Conservation (phyloP, 2,888 invertebrate genomes). For the Eilema depressum region DNA sequence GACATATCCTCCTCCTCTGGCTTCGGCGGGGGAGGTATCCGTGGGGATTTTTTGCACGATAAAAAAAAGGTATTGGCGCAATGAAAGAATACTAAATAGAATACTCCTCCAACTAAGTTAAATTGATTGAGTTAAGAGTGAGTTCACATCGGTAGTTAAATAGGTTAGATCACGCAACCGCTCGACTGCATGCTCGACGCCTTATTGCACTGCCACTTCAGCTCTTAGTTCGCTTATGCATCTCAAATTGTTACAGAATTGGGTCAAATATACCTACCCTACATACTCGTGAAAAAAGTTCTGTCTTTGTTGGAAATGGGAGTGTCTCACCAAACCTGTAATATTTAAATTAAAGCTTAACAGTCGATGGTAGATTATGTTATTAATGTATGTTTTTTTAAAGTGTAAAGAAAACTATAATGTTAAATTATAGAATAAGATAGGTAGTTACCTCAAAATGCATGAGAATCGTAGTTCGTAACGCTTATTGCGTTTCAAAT, state of each 20-base stretch:
- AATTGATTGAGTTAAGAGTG: conserved; percentile 3
- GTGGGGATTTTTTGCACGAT: too few relatives aligned
- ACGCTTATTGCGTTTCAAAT: too few relatives aligned
- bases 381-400: too few relatives aligned
- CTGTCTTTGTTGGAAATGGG: neutral
- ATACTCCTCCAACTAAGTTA: neutral
- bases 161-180: neutral
- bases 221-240: neutral
- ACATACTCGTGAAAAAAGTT: neutral
- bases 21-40: too few relatives aligned
- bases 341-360: neutral
- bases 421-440: too few relatives aligned
- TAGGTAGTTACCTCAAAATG: too few relatives aligned
- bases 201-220: neutral
- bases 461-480: too few relatives aligned
- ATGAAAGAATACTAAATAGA: neutral
- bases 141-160: neutral
- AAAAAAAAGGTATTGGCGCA: neutral
- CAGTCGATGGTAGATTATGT: neutral
- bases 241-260: neutral
- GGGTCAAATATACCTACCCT: neutral
- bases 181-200: neutral
- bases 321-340: neutral
- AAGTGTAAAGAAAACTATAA: too few relatives aligned
- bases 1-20: too few relatives aligned